Base-by-base conservation (phyloP, 2,797 vertebrate species). In the Danionella dracula region DNA sequence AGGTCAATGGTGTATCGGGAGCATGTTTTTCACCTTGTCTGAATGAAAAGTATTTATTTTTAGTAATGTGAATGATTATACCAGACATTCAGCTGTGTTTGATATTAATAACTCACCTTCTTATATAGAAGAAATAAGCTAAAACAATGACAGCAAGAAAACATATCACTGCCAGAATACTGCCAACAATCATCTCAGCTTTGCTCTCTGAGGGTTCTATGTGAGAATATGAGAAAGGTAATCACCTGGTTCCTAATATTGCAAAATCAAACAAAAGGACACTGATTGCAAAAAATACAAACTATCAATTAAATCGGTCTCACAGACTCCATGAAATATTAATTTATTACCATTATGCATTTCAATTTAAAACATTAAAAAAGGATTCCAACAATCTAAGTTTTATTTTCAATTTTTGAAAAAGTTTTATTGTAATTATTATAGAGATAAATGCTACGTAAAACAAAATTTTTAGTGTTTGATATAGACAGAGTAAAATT, bases 1-100 rank as follows among this genome's bases (percentile, higher is more conserved):
- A 70, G 11, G 81, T 49, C 61, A 90, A 77, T 57, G 85, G 86
- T 61, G 89, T 88, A 32, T 88, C 87, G 19, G 81, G 9, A 1
- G 73, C 4, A 23, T 85, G 67, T 56, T 84, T 84, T 2, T 38
- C 71, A 55, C 60, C 59, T 7, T 70, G 1, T 61, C 88, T 90
- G 37, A 5, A 68, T 20, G 37, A 58, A n/a, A 27, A 5, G n/a
- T n/a, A 27, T 3, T 27, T 6, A 6, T 3, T 27, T 3, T 27
- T 3, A 27, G 6, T 27, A 27, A 27, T 3, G 23, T 27, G 23
- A 27, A 27, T 3, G 23, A 27, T 3, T 3, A 27, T 27, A 3
- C 6, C 23, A 3, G 3, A 27, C n/a, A n/a, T n/a, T n/a, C n/a
- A n/a, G n/a, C 23, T 27, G 23, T 27, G 3, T 27, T 6, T 7